A percentile compares a stretch with the other conserved stretches of the same genome.
Conservation (phyloP, 2,797 vertebrate genomes). For the Smutsia temminckii region DNA sequence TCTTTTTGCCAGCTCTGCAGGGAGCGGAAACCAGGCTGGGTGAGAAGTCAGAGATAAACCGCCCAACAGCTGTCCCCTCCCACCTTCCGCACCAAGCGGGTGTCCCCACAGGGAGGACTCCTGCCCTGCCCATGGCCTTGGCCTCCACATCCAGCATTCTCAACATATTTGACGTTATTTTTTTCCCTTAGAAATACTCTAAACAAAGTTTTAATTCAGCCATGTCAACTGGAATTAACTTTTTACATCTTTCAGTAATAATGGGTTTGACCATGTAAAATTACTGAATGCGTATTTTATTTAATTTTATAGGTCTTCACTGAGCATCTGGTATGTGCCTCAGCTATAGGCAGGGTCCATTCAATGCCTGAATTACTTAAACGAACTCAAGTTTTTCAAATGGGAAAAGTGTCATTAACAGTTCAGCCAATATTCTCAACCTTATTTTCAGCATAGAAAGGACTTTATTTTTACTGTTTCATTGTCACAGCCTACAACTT, state of each 20-base stretch:
- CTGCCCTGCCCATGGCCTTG: not conserved
- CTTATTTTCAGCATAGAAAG: not conserved
- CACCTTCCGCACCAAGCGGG: fast-evolving
- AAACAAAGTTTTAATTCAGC: not conserved
- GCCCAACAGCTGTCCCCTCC: not conserved
- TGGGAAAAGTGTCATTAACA: not conserved
- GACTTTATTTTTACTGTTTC: not conserved
- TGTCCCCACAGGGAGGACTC: not conserved
- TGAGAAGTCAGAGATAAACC: conserved; percentile 55
- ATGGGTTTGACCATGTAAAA: not conserved
- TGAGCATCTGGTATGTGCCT: not conserved
- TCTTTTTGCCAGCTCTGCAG: not conserved
- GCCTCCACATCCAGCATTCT: not conserved
- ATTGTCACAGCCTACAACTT: not conserved
- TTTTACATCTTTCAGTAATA: not conserved
- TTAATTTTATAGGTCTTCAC: not conserved
- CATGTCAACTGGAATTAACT: not conserved
- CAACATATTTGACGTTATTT: not conserved
- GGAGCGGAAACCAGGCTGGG: conserved; percentile 27
- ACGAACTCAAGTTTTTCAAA: not conserved
- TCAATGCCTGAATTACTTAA: not conserved
- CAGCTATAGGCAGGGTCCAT: not conserved
- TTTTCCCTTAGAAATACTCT: not conserved
- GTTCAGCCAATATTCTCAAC: not conserved
- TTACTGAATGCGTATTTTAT: not conserved